A percentile compares a stretch with the other conserved stretches of the same genome.
Conservation (phyloP, 2,888 invertebrate genomes). For the Calephelis perditalis region DNA sequence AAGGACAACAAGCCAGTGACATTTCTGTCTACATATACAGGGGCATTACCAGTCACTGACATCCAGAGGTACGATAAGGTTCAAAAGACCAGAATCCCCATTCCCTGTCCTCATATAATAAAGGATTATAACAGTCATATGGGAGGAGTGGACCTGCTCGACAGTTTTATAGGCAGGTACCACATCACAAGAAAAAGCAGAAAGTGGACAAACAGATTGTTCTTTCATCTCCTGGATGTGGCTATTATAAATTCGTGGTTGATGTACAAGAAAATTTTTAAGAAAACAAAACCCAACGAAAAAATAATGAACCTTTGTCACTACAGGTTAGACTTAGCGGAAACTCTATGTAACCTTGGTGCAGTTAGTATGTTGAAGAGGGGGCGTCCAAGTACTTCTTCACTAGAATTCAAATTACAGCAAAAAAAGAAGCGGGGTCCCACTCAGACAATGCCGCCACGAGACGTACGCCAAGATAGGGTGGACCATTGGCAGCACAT, state of each 20-base stretch:
- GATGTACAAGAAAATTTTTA: too few species aligned
- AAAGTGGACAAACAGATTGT: slow-evolving; percentile 42
- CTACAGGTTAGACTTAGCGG: too few species aligned
- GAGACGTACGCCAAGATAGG: too few species aligned
- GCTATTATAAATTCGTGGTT: slow-evolving; percentile 36
- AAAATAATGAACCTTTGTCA: too few species aligned
- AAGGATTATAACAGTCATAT: slow-evolving; percentile 41
- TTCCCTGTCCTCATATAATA: slow-evolving; percentile 39
- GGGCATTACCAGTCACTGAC: slow-evolving; percentile 37
- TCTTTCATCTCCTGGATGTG: slow-evolving; percentile 38
- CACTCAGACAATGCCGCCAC: too few species aligned
- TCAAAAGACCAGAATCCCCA: slow-evolving; percentile 35
- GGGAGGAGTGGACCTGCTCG: slow-evolving; percentile 42
- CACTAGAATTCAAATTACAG: too few species aligned
- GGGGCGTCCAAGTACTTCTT: too few species aligned
- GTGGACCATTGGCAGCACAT: too few species aligned
- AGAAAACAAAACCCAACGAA: too few species aligned
- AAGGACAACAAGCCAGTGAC: slow-evolving; percentile 25
- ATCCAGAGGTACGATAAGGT: slow-evolving; percentile 37
- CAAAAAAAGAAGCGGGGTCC: too few species aligned
- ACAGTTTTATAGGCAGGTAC: slow-evolving; percentile 38
- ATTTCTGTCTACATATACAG: slow-evolving; percentile 29
- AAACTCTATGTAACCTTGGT: too few species aligned
- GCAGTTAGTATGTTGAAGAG: too few species aligned
- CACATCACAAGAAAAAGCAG: slow-evolving; percentile 36